Conservation (phyloP, 2,113 vertebrate genomes). For the Eptesicus fuscus region DNA sequence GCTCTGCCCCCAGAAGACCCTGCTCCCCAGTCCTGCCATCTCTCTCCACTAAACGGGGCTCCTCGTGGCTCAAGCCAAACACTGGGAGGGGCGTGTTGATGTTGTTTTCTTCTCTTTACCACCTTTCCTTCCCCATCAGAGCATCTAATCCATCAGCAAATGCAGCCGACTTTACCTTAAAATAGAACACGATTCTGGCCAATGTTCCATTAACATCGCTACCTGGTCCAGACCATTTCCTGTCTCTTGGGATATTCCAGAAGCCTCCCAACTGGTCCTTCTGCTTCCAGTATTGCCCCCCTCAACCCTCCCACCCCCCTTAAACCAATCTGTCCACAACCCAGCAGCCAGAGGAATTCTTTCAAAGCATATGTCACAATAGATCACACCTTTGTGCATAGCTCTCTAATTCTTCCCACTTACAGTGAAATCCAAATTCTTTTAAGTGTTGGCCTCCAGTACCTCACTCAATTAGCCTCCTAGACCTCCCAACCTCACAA, state of each 20-base stretch:
- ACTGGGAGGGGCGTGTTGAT: not conserved
- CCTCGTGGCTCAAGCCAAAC: not conserved
- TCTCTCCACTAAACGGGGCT: not conserved
- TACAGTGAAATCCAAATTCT: not conserved
- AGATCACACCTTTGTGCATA: no score
- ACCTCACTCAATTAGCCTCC: not conserved
- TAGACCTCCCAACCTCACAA: not conserved
- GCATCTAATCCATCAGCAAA: not conserved
- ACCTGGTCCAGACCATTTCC: not conserved
- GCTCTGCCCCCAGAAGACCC: fast-evolving
- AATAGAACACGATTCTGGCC: not conserved
- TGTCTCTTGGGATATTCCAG: not conserved
- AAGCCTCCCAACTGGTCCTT: not conserved
- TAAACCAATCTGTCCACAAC: no score
- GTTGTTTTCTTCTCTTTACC: no score
- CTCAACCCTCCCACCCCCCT: fast-evolving
- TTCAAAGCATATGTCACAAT: not conserved
- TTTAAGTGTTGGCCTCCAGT: not conserved
- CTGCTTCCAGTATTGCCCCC: not conserved
- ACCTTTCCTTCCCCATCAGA: not conserved
- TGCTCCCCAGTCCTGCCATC: not conserved
- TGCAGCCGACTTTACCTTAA: not conserved
- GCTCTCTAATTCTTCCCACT: not conserved
- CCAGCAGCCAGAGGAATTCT: not conserved
- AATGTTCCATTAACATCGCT: no score